phyloP scores from a whole-genome alignment of 2,797 vertebrate genomes.

The Sebastes reedi region DNA sequence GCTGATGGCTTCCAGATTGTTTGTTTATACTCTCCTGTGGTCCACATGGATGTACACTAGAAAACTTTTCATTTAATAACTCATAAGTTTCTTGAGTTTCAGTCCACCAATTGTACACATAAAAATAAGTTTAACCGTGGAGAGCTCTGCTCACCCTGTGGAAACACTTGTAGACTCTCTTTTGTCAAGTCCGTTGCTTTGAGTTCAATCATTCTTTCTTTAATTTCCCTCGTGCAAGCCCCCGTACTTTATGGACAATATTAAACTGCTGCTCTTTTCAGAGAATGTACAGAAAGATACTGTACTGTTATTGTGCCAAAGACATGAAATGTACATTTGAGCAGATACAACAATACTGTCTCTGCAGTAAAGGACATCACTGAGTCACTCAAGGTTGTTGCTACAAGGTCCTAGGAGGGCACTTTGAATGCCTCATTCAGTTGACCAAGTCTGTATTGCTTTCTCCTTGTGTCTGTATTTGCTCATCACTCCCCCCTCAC shows the following conservation, averaged over 20 bases:
- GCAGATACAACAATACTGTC: neutral
- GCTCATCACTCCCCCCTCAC: conserved; percentile 12
- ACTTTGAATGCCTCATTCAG: conserved; percentile 39
- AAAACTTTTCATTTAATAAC: neutral
- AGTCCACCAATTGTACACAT: neutral
- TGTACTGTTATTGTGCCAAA: neutral
- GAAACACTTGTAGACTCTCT: neutral
- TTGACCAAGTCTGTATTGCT: conserved; percentile 43
- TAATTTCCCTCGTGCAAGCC: neutral
- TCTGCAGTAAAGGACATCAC: conserved; percentile 10
- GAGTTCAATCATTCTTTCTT: neutral
- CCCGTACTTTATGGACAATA: neutral
- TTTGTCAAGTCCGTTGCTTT: neutral
- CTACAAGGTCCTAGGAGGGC: conserved; percentile 23
- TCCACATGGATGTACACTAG: neutral
- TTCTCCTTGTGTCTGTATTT: conserved; percentile 27
- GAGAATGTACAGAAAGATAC: neutral
- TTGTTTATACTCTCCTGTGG: neutral
- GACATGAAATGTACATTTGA: neutral
- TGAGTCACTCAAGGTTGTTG: conserved; percentile 61
- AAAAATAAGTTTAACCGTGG: neutral
- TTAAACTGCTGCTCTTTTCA: neutral
- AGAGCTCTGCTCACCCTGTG: neutral
- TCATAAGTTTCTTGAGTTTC: neutral
- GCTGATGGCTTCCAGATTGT: neutral